Evolutionary conservation across 23 tunicate genomes (phyloP).

Genomic region (Halocynthia aurantium): DNA sequence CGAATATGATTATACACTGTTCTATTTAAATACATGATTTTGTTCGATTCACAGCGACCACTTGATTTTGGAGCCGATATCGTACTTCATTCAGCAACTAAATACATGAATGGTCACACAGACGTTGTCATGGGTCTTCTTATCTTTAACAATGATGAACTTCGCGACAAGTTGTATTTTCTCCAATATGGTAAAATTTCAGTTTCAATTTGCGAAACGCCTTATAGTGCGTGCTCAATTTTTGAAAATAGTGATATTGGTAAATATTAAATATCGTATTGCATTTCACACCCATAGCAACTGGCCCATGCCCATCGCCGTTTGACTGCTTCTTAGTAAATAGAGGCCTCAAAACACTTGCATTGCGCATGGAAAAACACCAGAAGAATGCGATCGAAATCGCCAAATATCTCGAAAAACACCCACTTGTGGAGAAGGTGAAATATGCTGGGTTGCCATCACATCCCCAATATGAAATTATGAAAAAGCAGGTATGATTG

Average conservation of each 20-base stretch:
- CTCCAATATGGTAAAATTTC: conserved; percentile 70
- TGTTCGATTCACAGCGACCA: conserved; percentile 63
- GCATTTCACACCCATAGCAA: conserved; percentile 40
- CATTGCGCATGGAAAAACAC: conserved; percentile 90
- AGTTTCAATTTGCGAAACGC: background rate
- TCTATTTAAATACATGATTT: no score
- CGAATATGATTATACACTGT: no score
- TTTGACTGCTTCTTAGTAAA: conserved; percentile 93
- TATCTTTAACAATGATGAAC: conserved; percentile 42
- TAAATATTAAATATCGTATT: background rate
- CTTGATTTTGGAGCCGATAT: conserved; percentile 85
- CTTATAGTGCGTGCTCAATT: no score
- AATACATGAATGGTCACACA: conserved; percentile 98
- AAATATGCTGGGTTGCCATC: conserved; percentile 82
- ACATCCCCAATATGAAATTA: conserved; percentile 88
- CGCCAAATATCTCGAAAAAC: conserved; percentile 68
- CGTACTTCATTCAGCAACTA: conserved; percentile 89
- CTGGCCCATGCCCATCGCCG: conserved; percentile 94
- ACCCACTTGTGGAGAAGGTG: conserved; percentile 53
- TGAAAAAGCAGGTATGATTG: conserved; percentile 64
- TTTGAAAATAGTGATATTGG: background rate
- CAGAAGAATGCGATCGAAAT: conserved; percentile 84
- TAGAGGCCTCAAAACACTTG: conserved; percentile 94
- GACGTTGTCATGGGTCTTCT: conserved; percentile 99
- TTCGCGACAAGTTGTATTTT: conserved; percentile 56